Conservation (phyloP, 2,113 vertebrate species). For the Caloenas nicobarica region DNA sequence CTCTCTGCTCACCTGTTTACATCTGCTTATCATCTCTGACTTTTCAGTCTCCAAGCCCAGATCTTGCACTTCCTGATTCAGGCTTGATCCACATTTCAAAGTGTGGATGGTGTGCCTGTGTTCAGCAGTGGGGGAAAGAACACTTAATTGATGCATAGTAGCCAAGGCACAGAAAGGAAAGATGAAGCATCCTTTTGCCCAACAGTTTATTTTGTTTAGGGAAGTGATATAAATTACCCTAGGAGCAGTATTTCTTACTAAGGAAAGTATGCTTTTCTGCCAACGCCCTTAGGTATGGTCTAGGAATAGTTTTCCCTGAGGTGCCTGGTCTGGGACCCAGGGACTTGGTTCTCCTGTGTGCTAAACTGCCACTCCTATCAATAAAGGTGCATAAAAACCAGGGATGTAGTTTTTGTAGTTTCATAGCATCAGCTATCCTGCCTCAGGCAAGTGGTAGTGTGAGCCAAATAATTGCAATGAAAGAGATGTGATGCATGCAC, state of each 20-base stretch:
- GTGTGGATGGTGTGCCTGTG: not conserved
- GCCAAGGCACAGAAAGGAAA: not conserved
- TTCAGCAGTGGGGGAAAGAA: not conserved
- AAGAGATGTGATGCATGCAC: not conserved
- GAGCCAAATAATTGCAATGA: not conserved
- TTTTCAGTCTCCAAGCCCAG: not conserved
- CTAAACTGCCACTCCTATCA: not conserved
- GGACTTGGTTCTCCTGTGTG: not conserved
- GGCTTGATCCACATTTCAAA: not conserved
- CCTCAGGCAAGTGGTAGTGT: not conserved
- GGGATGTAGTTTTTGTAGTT: not conserved
- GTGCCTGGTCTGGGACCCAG: not conserved
- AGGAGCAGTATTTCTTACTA: not conserved
- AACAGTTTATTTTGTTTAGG: not conserved
- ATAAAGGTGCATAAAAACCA: not conserved
- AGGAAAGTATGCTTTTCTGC: not conserved
- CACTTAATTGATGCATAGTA: not conserved
- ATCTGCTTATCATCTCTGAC: not conserved
- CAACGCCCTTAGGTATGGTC: not conserved
- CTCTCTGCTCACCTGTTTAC: not conserved
- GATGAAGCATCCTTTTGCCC: not conserved
- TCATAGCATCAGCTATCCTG: not conserved
- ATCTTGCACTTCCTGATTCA: not conserved
- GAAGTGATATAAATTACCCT: not conserved
- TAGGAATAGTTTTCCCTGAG: not conserved